Conservation (phyloP, 2,113 vertebrate species). For the Struthidea cinerea region DNA sequence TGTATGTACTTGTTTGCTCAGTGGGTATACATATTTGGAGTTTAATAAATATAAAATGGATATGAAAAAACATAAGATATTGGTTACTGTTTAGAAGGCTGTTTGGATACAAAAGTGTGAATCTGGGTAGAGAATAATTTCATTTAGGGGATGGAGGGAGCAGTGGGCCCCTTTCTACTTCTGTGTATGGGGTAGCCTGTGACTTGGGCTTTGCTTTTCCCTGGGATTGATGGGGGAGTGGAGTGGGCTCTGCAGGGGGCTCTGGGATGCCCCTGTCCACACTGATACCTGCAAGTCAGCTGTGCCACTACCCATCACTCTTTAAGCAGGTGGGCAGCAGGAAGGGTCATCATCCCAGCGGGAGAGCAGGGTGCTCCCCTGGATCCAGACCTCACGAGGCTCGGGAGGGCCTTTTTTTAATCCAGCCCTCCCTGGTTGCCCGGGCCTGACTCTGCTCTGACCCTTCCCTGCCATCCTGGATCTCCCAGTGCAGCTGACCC, state of each 20-base stretch:
- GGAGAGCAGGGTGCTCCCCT: too few species aligned
- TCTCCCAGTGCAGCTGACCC: not conserved
- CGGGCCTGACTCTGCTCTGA: not conserved
- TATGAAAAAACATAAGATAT: rapidly evolving
- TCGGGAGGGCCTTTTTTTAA: too few species aligned
- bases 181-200: not conserved
- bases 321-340: rapidly evolving
- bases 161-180: too few species aligned
- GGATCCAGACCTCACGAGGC: not conserved
- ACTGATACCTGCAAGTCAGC: not conserved
- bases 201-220: not conserved
- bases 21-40: not conserved
- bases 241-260: too few species aligned
- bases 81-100: not conserved
- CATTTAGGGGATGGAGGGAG: not conserved
- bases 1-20: not conserved
- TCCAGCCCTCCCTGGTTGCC: not conserved
- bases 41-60: not conserved
- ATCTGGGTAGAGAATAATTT: not conserved
- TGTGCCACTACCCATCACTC: rapidly evolving
- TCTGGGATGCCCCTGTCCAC: not conserved
- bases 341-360: too few species aligned
- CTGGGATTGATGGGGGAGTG: rapidly evolving
- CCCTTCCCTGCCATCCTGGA: not conserved
- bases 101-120: not conserved